Evolutionary conservation across 2,888 invertebrate genomes (phyloP).

Genomic region (Ceratothoa steindachneri): DNA sequence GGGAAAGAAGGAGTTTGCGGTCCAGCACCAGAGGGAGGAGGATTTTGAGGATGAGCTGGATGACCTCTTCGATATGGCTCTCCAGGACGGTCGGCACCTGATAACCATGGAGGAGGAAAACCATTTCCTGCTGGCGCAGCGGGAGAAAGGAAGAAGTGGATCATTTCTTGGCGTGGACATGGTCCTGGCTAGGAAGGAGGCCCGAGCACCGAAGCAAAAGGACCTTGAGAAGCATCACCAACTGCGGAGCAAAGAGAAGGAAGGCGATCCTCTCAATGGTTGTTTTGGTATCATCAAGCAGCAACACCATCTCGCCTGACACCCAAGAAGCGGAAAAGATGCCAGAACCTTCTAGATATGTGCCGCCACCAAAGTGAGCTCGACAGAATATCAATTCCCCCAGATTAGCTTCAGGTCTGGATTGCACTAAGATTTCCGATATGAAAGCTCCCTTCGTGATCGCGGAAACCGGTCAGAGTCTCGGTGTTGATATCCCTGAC

Average conservation of each 20-base stretch:
- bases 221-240: neutral
- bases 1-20: no score
- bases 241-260: neutral
- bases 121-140: neutral
- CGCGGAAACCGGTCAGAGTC: neutral
- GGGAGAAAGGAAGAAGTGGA: neutral
- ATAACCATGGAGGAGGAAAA: neutral
- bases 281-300: no score
- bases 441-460: constrained; percentile 11
- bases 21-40: no score
- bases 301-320: neutral
- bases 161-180: neutral
- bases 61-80: neutral
- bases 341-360: no score
- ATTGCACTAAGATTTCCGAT: constrained; percentile 11
- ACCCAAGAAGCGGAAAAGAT: no score
- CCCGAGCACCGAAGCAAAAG: neutral
- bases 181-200: neutral
- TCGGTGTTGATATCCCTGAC: neutral
- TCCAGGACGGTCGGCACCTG: neutral
- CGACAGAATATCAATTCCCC: neutral
- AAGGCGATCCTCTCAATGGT: neutral
- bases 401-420: constrained; percentile 8
- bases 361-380: neutral
- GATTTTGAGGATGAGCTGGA: neutral